Percentiles rank a stretch among this genome's conserved stretches.
phyloP scores from a whole-genome alignment of 2,888 invertebrate genomes.

The Tholera decimalis region DNA sequence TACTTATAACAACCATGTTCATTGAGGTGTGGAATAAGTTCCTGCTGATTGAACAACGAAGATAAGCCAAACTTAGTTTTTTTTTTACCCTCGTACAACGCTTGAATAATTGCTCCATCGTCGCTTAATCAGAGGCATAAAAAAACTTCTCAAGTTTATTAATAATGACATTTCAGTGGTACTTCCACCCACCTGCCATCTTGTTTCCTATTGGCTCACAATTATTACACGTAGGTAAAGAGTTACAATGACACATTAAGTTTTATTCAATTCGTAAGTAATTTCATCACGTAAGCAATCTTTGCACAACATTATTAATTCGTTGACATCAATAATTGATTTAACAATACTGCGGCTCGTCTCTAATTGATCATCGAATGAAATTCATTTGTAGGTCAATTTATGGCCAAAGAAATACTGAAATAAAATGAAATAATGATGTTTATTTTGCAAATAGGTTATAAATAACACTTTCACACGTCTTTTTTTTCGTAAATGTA shows the following conservation, averaged over 20 bases:
- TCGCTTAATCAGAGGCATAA: conserved; percentile 27
- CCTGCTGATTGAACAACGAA: not conserved
- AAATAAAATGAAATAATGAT: too few relatives aligned
- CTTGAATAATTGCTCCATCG: conserved; percentile 21
- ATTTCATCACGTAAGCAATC: conserved; percentile 34
- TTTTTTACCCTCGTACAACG: conserved; percentile 6
- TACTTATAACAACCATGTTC: not conserved
- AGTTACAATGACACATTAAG: conserved; percentile 47
- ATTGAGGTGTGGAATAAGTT: not conserved
- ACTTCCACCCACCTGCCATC: conserved; percentile 43
- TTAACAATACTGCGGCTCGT: conserved; percentile 12
- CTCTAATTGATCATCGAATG: conserved; percentile 25
- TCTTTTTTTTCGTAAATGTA: too few relatives aligned
- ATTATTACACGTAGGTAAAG: conserved; percentile 50
- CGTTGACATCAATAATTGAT: conserved; percentile 53
- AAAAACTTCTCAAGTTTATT: conserved; percentile 34
- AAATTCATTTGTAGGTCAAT: conserved; percentile 24
- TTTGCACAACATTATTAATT: conserved; percentile 57
- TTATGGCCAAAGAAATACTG: conserved; percentile 3
- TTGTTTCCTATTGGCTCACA: conserved; percentile 58
- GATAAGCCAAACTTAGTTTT: conserved; percentile 3
- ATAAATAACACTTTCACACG: too few relatives aligned
- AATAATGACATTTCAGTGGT: conserved; percentile 44
- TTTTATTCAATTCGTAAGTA: conserved; percentile 26
- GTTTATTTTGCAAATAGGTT: too few relatives aligned